Evolutionary conservation across 2,888 invertebrate genomes (phyloP), one percentile per base, ranked within the genome.

Genomic region (Xestia rhomboidea): DNA sequence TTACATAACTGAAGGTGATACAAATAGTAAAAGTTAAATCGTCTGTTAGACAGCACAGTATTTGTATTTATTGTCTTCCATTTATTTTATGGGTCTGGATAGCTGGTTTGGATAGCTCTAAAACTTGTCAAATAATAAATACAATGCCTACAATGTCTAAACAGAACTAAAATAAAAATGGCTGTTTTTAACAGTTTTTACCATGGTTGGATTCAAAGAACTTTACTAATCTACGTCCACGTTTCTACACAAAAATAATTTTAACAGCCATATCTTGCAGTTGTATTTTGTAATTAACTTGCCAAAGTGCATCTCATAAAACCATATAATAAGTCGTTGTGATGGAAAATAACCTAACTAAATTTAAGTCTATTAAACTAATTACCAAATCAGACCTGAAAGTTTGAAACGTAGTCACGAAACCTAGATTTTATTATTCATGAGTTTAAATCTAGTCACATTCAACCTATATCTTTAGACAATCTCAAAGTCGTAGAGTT

Each of bases 351-450:
- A n/a, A n/a, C n/a, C n/a, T 68, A 46, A 15, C 41, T 38, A 54
- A 63, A 63, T 63, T 51, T 63, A 21, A n/a, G 21, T n/a, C 41
- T 64, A 64, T n/a, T 64, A 27, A 68, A 77, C n/a, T 67, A 83
- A 68, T 82, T 68, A 44, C 18, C 46, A 64, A 83, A 41, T 83
- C 68, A 49, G 44, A 57, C 34, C 24, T 27, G 51, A n/a, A n/a
- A n/a, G n/a, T n/a, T n/a, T n/a, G n/a, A 27, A 76, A 15, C 34
- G 0, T 34, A 54, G 83, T 77, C 79, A 82, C 83, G 77, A 77
- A 82, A 64, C 41, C 67, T 77, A 68, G 49, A 66, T 79, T 82
- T 68, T 62, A 79, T 49, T 77, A 77, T 83, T 79, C 46, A 79
- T 64, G 18, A 82, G 24, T 34, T 63, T 68, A 49, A 24, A 30